Evolutionary conservation across 2,113 vertebrate species (phyloP).

Genomic region (Regulus satrapa): DNA sequence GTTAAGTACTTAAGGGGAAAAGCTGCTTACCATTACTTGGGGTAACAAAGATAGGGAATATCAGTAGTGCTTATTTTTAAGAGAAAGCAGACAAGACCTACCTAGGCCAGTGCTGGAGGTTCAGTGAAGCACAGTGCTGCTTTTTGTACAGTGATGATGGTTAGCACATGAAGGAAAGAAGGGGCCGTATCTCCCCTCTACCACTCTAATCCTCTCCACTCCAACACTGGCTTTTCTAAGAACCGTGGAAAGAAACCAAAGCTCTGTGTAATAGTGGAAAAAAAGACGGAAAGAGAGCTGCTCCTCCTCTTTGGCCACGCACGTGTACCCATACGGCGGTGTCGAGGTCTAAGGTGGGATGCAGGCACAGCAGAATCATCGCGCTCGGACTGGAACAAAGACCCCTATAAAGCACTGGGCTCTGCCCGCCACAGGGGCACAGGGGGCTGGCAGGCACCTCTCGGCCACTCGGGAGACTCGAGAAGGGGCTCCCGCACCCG

Average conservation of each 20-base stretch:
- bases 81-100: neutral
- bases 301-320: neutral
- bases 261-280: neutral
- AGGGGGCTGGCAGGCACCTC: neutral
- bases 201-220: neutral
- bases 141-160: neutral
- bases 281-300: neutral
- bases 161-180: neutral
- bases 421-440: neutral
- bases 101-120: neutral
- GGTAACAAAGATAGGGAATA: neutral
- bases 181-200: neutral
- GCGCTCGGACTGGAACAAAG: neutral
- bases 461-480: neutral
- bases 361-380: neutral
- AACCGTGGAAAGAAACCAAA: neutral
- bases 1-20: neutral
- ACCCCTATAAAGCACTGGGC: neutral
- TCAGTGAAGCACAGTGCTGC: neutral
- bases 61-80: neutral
- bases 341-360: neutral
- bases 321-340: fast-evolving
- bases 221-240: neutral
- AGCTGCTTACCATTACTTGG: neutral
- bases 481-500: neutral